phyloP scores from a whole-genome alignment of 2,797 vertebrate genomes.

The Pogoniulus pusillus region DNA sequence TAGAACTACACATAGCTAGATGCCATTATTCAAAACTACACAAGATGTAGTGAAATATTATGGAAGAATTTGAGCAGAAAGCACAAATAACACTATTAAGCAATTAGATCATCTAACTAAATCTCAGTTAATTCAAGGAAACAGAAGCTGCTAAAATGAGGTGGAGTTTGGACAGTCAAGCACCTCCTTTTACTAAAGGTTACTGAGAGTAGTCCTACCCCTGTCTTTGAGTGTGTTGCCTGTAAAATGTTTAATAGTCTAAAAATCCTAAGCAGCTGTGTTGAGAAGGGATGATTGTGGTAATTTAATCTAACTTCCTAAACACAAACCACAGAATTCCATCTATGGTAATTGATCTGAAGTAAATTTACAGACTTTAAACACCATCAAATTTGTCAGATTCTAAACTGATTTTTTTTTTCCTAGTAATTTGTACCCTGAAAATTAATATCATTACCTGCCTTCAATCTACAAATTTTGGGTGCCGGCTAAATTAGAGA shows the following conservation, averaged over 20 bases:
- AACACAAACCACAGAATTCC: background rate
- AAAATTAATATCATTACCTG: background rate
- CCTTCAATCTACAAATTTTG: background rate
- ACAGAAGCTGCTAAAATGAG: background rate
- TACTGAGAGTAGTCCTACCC: background rate
- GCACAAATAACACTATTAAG: background rate
- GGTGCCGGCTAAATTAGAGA: background rate
- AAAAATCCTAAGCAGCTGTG: background rate
- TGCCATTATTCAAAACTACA: background rate
- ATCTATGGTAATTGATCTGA: background rate
- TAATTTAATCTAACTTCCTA: background rate
- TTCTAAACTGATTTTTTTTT: background rate
- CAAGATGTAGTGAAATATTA: background rate
- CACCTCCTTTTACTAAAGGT: background rate
- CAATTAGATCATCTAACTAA: background rate
- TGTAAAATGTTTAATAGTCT: background rate
- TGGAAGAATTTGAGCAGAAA: background rate
- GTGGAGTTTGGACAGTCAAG: background rate
- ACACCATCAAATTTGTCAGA: background rate
- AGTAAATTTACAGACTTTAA: background rate
- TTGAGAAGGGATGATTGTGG: background rate
- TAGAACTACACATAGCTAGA: background rate
- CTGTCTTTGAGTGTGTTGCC: background rate
- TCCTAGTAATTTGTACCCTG: background rate
- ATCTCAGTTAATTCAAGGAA: background rate